These are phyloP conservation scores for Belgica antarctica DNA, from an alignment of 2,888 invertebrate species.

Conservation along the genomic window DNA sequence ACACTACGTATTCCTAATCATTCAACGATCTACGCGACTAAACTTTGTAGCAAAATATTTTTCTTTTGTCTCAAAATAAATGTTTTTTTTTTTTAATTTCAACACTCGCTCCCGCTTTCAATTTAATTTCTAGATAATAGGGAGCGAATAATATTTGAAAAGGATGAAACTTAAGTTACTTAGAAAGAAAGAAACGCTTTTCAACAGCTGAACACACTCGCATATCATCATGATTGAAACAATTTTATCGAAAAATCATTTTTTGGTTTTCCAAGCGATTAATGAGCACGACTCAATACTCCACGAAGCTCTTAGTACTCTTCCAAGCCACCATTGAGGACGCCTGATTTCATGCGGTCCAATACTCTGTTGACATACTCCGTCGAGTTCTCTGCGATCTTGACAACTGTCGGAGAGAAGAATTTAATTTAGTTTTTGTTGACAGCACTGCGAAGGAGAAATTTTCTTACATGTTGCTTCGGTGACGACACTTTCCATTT, in stretches of 20 bases:
- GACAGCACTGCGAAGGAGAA: conserved; percentile 39
- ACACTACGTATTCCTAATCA: neutral
- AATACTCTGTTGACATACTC: conserved; percentile 91
- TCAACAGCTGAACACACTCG: conserved; percentile 32
- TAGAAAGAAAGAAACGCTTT: conserved; percentile 13
- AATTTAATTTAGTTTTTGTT: neutral
- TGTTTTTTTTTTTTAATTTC: too few species aligned
- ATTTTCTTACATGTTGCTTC: conserved; percentile 68
- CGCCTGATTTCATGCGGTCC: conserved; percentile 79
- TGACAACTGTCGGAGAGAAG: too few species aligned
- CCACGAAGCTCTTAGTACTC: conserved; percentile 61
- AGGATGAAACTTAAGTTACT: neutral
- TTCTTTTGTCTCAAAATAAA: neutral
- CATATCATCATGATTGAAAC: conserved; percentile 33
- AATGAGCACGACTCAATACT: conserved; percentile 1
- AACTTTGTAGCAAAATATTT: neutral
- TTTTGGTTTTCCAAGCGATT: conserved; percentile 35
- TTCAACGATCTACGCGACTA: conserved; percentile 5
- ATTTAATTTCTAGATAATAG: too few species aligned
- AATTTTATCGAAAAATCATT: conserved; percentile 20
- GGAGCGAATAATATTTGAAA: neutral
- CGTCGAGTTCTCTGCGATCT: conserved; percentile 87
- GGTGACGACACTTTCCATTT: conserved; percentile 69
- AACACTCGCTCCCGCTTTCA: too few species aligned
- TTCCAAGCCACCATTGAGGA: conserved; percentile 73